Conservation (phyloP, 2,113 vertebrate genomes). For the Pachyramphus minor region DNA sequence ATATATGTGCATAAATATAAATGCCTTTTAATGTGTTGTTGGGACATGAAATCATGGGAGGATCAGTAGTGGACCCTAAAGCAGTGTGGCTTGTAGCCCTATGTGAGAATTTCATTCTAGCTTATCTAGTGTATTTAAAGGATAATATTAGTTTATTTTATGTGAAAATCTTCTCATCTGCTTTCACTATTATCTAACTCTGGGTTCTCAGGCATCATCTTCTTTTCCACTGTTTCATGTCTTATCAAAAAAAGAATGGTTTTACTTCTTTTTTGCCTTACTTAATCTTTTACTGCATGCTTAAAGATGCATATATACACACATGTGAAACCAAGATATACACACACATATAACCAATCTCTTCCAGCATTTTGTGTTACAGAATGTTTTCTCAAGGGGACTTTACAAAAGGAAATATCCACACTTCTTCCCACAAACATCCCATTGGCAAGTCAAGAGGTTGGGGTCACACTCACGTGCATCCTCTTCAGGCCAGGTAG, state of each 20-base stretch:
- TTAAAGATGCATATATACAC: neutral
- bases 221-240: neutral
- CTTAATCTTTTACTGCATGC: neutral
- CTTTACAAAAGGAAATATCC: neutral
- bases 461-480: accelerated
- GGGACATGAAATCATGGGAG: neutral
- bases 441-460: neutral
- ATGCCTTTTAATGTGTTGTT: neutral
- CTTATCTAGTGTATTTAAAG: neutral
- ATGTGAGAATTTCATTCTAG: neutral
- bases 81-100: neutral
- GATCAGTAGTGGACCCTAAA: neutral
- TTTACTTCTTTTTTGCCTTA: neutral
- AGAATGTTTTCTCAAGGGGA: neutral
- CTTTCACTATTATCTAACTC: neutral
- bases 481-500: accelerated
- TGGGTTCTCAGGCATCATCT: neutral
- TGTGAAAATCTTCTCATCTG: neutral
- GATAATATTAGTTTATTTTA: neutral
- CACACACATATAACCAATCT: neutral
- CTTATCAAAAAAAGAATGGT: neutral
- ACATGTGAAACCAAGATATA: no score
- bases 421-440: neutral
- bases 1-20: neutral
- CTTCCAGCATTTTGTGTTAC: neutral